A percentile compares a stretch with the other conserved stretches of the same genome.
These are phyloP conservation scores for Cremastinae sp. DNA, from an alignment of 2,888 invertebrate species.

Conservation along the genomic window DNA sequence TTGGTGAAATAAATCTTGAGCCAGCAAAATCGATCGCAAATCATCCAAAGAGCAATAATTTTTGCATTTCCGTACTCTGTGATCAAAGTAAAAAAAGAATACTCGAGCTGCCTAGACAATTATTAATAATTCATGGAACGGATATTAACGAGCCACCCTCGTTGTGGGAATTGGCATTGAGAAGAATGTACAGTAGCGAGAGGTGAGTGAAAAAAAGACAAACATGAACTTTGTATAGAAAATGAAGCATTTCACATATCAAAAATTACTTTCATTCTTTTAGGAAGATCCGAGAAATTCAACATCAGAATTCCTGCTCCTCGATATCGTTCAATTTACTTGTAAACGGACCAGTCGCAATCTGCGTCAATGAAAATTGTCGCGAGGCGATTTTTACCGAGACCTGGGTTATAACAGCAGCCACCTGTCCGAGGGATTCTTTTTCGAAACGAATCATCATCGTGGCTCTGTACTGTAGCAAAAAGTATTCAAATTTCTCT, in stretches of 20 bases:
- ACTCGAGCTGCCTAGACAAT: constrained; percentile 74
- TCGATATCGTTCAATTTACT: constrained; percentile 69
- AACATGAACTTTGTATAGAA: constrained; percentile 16
- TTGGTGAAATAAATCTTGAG: constrained; percentile 16
- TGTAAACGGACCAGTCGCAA: constrained; percentile 72
- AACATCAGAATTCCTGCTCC: constrained; percentile 33
- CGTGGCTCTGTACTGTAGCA: constrained; percentile 71
- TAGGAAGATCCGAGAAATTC: constrained; percentile 16
- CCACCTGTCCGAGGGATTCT: constrained; percentile 60
- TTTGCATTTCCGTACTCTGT: constrained; percentile 55
- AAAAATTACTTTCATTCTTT: too few relatives aligned
- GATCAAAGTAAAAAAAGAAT: constrained; percentile 51
- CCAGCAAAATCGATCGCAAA: constrained; percentile 23
- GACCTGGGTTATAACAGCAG: constrained; percentile 72
- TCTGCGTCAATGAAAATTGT: constrained; percentile 71
- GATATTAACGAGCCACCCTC: constrained; percentile 67
- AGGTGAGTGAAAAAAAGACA: constrained; percentile 65
- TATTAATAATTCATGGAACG: constrained; percentile 68
- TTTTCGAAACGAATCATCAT: constrained; percentile 63
- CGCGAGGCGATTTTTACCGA: constrained; percentile 76
- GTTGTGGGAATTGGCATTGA: constrained; percentile 73
- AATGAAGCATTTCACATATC: too few relatives aligned
- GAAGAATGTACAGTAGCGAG: constrained; percentile 69
- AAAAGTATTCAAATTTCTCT: constrained; percentile 66
- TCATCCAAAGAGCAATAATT: constrained; percentile 35